These are phyloP conservation scores for Scelioninae gen. 2 DNA, from an alignment of 2,888 invertebrate species.

Conservation along the genomic window DNA sequence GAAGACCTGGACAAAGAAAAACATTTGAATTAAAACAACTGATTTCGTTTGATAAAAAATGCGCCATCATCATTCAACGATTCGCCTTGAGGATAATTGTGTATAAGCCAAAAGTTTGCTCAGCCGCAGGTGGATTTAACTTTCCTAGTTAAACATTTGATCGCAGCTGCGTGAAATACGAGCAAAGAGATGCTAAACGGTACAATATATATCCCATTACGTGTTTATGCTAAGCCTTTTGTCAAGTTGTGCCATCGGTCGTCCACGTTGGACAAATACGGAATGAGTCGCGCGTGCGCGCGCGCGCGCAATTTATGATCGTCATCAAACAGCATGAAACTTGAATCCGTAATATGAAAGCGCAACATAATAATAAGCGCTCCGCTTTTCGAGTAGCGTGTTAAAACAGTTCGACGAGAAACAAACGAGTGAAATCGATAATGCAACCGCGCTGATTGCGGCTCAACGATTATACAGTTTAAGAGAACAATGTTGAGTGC, in stretches of 20 bases:
- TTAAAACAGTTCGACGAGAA: conserved; percentile 58
- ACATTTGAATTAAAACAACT: not conserved
- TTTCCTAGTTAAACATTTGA: conserved; percentile 57
- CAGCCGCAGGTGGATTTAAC: conserved; percentile 55
- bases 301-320: conserved; percentile 55
- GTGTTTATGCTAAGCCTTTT: conserved; percentile 58
- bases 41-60: not conserved
- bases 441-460: conserved; percentile 59
- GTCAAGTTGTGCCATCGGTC: conserved; percentile 55
- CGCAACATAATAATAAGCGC: conserved; percentile 59
- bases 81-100: conserved; percentile 49
- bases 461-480: conserved; percentile 58
- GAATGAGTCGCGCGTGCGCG: conserved; percentile 37
- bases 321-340: conserved; percentile 60
- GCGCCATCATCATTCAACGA: conserved; percentile 9
- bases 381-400: conserved; percentile 58
- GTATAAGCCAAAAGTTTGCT: conserved; percentile 32
- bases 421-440: conserved; percentile 60
- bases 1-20: conserved; percentile 65
- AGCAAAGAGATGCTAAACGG: conserved; percentile 59
- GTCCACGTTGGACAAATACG: conserved; percentile 52
- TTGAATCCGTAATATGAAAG: conserved; percentile 59
- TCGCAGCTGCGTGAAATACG: conserved; percentile 59
- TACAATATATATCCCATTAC: conserved; percentile 58
- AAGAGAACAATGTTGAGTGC: conserved; percentile 59